phyloP scores from a whole-genome alignment of 2,888 invertebrate species.

The Lepidochrysops patricia region DNA sequence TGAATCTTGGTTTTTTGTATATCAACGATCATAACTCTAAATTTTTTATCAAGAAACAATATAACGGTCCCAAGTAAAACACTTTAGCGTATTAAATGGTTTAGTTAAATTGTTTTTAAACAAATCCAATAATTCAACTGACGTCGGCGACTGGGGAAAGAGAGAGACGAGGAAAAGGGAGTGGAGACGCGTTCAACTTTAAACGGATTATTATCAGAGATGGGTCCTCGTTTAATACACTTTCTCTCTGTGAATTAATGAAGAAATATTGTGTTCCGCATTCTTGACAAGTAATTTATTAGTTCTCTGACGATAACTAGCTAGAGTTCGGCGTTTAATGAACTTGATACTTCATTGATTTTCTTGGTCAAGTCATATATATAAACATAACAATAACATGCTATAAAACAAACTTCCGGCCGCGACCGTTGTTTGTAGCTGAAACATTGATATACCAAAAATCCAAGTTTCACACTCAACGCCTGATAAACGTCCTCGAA shows the following conservation, averaged over 20 bases:
- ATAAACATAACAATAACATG: too few relatives aligned
- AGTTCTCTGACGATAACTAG: not conserved
- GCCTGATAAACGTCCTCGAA: too few relatives aligned
- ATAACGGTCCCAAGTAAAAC: slow-evolving; percentile 16
- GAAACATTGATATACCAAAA: too few relatives aligned
- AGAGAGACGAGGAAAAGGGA: not conserved
- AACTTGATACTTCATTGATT: not conserved
- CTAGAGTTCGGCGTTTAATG: not conserved
- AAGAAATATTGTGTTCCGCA: slow-evolving; percentile 1
- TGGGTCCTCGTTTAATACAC: slow-evolving; percentile 18
- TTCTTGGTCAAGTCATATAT: too few relatives aligned
- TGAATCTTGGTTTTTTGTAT: too few relatives aligned
- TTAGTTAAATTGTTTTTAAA: slow-evolving; percentile 25
- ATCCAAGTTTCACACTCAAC: too few relatives aligned
- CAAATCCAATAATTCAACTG: slow-evolving; percentile 28
- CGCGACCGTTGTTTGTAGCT: too few relatives aligned
- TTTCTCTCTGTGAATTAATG: slow-evolving; percentile 7
- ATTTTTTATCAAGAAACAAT: not conserved
- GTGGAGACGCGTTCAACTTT: slow-evolving; percentile 29
- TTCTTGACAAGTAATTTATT: not conserved
- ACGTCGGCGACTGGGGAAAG: slow-evolving; percentile 13
- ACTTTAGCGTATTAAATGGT: slow-evolving; percentile 22
- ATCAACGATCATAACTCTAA: not conserved
- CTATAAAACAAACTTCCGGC: too few relatives aligned
- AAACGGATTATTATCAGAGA: slow-evolving; percentile 34